Evolutionary conservation across 2,113 vertebrate species (phyloP), one percentile per base, ranked within the genome.

Genomic region (Heterotilapia buettikoferi): DNA sequence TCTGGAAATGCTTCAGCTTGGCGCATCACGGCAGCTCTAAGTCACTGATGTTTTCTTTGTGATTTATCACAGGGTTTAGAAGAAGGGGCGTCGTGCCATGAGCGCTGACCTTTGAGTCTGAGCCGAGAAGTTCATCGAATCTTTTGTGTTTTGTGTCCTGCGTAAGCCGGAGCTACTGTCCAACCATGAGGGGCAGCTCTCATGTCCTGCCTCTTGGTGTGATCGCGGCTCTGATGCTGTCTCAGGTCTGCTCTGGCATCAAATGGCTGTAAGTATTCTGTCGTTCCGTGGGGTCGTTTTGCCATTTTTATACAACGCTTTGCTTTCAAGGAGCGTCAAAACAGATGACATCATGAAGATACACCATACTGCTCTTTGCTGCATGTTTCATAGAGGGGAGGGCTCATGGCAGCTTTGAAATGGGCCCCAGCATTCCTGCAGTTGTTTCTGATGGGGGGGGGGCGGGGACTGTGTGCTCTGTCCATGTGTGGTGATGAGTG

Each of bases 211-310:
- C 97, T 88, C 93, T 97, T n/a, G 95, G 93, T 88, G 96, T 98
- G 95, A 96, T 98, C 85, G 93, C 97, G 19, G 94, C 98, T 90
- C 93, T 98, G 89, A 95, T 98, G 92, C 97, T 98, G 91, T 97
- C 95, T 21, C 96, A 98, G 90, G 92, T 98, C 91, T 98, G 98
- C 97, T 96, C 96, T 3, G 98, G 98, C 93, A 99, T 99, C 96
- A 98, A 98, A 96, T 99, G 98, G 98, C 97, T 99, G 98, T 99
- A 96, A 99, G 98, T 98, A 95, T 93, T 43, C 83, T 53, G 78
- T 50, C 76, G 1, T 24, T 63, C 47, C 68, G 24, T 2, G 6
- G 6, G 7, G 18, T 76, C 11, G 18, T 26, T 66, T 66, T 33
- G 0, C 14, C 52, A 6, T 78, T 53, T 63, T 9, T 80, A 6